These are phyloP conservation scores for Drosophila neocordata DNA, from an alignment of 1,140 invertebrate species.

Conservation along the genomic window DNA sequence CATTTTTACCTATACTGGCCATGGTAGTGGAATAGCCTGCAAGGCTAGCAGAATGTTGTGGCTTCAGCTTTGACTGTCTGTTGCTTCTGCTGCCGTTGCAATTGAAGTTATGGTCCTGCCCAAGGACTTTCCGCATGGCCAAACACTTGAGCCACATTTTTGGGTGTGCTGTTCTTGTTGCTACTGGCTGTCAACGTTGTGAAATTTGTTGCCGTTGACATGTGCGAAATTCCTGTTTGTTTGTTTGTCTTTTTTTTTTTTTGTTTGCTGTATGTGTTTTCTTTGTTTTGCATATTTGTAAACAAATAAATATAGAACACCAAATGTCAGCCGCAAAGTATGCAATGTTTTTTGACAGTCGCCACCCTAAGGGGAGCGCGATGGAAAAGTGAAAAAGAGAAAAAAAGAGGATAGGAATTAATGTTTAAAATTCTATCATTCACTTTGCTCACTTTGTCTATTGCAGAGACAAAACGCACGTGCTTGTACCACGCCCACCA, in stretches of 20 bases:
- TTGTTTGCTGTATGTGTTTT: neutral
- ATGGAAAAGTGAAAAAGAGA: no score
- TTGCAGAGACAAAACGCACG: conserved; percentile 16
- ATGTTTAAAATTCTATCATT: conserved; percentile 48
- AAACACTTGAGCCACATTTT: conserved; percentile 45
- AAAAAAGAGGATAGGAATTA: conserved; percentile 1
- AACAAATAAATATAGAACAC: conserved; percentile 22
- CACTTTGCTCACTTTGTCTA: conserved; percentile 46
- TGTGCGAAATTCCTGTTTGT: conserved; percentile 48
- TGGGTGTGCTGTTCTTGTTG: conserved; percentile 29
- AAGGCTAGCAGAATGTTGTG: conserved; percentile 56
- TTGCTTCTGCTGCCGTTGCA: conserved; percentile 42
- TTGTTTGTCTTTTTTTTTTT: conserved; percentile 21
- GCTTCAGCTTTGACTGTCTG: conserved; percentile 32
- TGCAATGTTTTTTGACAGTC: conserved; percentile 40
- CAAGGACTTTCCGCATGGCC: conserved; percentile 35
- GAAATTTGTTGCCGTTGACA: conserved; percentile 73
- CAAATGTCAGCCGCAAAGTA: conserved; percentile 40
- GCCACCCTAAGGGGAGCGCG: neutral
- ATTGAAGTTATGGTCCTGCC: conserved; percentile 21
- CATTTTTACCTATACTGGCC: neutral
- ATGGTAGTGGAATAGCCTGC: conserved; percentile 33
- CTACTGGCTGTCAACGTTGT: conserved; percentile 44
- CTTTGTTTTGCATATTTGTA: conserved; percentile 50
- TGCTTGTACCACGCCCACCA: conserved; percentile 18